These are phyloP conservation scores for Trachelus troglodyta DNA, from an alignment of 2,888 invertebrate genomes.

Conservation along the genomic window DNA sequence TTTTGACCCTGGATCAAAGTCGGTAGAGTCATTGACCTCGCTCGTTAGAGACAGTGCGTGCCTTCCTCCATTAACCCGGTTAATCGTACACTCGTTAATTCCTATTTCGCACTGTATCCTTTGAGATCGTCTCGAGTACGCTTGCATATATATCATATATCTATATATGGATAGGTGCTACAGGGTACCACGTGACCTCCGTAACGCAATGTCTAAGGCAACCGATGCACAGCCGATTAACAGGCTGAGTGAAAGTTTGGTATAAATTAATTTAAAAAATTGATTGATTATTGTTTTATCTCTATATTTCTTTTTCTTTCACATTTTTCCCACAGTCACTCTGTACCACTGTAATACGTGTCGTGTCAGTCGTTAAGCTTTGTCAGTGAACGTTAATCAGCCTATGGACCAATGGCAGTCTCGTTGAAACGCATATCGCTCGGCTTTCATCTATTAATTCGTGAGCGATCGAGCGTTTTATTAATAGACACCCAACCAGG, in stretches of 20 bases:
- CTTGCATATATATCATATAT: background rate
- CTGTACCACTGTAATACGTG: no score
- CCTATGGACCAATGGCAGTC: background rate
- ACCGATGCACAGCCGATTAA: background rate
- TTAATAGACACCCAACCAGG: background rate
- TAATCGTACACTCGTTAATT: conserved; percentile 56
- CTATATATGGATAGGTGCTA: background rate
- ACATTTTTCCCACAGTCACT: background rate
- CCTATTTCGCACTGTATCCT: conserved; percentile 37
- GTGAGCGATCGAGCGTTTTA: background rate
- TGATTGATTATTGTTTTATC: background rate
- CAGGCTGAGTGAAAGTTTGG: background rate
- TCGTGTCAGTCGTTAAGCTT: background rate
- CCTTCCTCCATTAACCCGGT: conserved; percentile 54
- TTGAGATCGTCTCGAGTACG: background rate
- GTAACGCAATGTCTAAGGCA: background rate
- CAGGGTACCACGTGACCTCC: background rate
- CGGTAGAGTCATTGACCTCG: background rate
- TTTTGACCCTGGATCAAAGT: background rate
- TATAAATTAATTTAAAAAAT: background rate
- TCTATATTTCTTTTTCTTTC: background rate
- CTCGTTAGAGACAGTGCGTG: conserved; percentile 46
- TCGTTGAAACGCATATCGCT: background rate
- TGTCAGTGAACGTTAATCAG: background rate
- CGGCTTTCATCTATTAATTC: background rate